phyloP scores from a whole-genome alignment of 2,888 invertebrate species.

The Lysandra bellargus region DNA sequence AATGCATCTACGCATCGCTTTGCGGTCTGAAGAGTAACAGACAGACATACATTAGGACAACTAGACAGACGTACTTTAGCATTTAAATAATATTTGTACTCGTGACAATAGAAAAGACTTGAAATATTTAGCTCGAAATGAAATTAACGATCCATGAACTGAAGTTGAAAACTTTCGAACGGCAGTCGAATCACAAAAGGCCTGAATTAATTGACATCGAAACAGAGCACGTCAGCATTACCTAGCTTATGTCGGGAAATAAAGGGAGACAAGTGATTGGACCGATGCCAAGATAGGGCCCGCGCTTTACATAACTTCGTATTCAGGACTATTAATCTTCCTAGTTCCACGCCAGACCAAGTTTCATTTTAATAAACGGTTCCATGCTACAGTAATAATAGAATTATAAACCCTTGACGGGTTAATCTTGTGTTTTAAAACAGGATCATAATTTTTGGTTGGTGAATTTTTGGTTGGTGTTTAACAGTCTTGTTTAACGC shows the following conservation, averaged over 20 bases:
- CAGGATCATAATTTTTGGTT: neutral
- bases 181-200: slow-evolving; percentile 2
- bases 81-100: too few species aligned
- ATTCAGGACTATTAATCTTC: slow-evolving; percentile 79
- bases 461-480: neutral
- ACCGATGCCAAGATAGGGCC: slow-evolving; percentile 72
- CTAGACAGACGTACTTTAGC: too few species aligned
- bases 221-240: slow-evolving; percentile 41
- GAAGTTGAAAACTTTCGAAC: neutral
- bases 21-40: too few species aligned
- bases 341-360: slow-evolving; percentile 75
- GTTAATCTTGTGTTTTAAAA: slow-evolving; percentile 1
- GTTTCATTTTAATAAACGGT: slow-evolving; percentile 79
- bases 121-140: neutral
- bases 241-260: slow-evolving; percentile 53
- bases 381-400: slow-evolving; percentile 69
- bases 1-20: too few species aligned
- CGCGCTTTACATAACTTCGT: slow-evolving; percentile 79
- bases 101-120: neutral
- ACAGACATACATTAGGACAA: too few species aligned
- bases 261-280: slow-evolving; percentile 76
- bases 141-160: neutral
- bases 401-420: slow-evolving; percentile 36
- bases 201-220: slow-evolving; percentile 35
- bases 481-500: neutral